Conservation (phyloP, 2,888 invertebrate genomes). For the Atethmia centrago region DNA sequence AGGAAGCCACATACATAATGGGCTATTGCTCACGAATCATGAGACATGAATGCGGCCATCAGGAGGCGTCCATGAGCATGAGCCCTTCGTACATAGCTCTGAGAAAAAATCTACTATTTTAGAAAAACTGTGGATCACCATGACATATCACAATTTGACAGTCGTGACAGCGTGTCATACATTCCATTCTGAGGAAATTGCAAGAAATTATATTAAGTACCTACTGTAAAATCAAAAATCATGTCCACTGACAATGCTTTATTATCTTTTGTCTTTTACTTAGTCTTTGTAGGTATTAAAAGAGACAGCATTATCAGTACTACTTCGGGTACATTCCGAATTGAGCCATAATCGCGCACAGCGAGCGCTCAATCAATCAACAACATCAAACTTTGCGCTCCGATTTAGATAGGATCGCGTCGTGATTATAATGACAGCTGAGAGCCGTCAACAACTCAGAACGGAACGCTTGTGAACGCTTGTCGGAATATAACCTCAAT, state of each 20-base stretch:
- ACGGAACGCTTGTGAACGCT: no score
- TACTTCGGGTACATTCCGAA: no score
- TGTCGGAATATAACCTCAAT: no score
- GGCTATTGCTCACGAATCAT: neutral
- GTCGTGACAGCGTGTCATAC: conserved; percentile 30
- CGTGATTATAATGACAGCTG: no score
- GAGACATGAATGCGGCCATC: neutral
- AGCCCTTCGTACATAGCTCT: no score
- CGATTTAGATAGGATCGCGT: no score
- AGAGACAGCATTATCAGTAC: conserved; percentile 8
- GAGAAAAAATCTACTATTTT: conserved; percentile 20
- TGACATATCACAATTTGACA: conserved; percentile 5
- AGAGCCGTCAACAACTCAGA: no score
- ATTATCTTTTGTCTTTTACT: conserved; percentile 1
- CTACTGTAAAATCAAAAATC: conserved; percentile 15
- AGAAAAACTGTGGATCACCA: neutral
- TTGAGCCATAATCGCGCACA: no score
- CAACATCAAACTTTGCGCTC: no score
- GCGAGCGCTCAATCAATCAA: no score
- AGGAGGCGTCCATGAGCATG: neutral
- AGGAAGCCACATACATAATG: neutral
- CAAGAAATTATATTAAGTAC: neutral
- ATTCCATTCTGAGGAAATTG: neutral
- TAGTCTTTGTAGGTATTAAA: neutral
- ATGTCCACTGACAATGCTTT: neutral